These are phyloP conservation scores for Oriolus oriolus DNA, from an alignment of 2,113 vertebrate genomes.

Conservation along the genomic window DNA sequence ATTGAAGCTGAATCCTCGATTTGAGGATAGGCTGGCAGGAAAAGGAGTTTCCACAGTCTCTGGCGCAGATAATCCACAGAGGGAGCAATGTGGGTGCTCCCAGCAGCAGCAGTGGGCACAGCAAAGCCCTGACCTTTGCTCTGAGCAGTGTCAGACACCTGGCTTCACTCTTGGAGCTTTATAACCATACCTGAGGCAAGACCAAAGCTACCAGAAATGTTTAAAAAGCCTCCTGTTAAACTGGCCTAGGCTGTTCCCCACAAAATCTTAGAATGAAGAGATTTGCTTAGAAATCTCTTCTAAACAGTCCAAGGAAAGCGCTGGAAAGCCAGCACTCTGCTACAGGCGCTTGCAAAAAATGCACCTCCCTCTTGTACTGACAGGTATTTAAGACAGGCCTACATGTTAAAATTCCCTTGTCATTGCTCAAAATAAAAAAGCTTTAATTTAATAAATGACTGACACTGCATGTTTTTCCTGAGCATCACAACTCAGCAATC, in stretches of 20 bases:
- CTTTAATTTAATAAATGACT: background rate
- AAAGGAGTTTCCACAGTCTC: background rate
- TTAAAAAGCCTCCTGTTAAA: background rate
- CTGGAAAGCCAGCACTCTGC: background rate
- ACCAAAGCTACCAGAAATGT: background rate
- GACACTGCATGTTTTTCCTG: rapidly evolving
- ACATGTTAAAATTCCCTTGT: background rate
- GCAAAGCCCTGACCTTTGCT: background rate
- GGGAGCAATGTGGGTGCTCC: rapidly evolving
- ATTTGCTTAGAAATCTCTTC: background rate
- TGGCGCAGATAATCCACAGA: background rate
- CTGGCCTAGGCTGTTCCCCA: background rate
- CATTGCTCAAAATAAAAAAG: background rate
- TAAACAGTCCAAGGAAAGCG: background rate
- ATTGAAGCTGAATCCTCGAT: background rate
- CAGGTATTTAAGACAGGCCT: background rate
- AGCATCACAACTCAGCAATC: background rate
- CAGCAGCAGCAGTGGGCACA: background rate
- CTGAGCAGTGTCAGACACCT: rapidly evolving
- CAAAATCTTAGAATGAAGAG: background rate
- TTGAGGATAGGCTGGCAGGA: background rate
- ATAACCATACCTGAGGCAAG: background rate
- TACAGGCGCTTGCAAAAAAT: background rate
- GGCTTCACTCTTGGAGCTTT: background rate
- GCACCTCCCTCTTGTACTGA: background rate